These are phyloP conservation scores for Leuctra nigra DNA, from an alignment of 2,888 invertebrate species.

Conservation along the genomic window DNA sequence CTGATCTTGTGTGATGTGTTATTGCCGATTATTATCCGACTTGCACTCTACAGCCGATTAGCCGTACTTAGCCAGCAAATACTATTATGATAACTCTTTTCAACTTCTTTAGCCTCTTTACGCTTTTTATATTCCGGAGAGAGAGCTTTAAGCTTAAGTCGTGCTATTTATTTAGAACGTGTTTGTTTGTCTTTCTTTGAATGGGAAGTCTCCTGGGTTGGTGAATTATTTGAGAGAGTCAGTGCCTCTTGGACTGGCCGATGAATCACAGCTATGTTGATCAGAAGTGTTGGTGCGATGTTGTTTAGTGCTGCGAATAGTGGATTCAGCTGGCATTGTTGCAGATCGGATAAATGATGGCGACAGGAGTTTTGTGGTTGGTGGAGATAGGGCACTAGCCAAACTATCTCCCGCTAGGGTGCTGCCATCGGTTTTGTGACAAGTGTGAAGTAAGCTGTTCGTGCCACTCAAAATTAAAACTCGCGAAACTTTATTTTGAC, in stretches of 20 bases:
- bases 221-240: constrained; percentile 11
- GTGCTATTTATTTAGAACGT: constrained; percentile 15
- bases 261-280: not conserved
- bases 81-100: constrained; percentile 28
- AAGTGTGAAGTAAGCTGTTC: too few species aligned
- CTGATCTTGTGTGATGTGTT: constrained; percentile 30
- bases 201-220: constrained; percentile 5
- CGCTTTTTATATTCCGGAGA: constrained; percentile 19
- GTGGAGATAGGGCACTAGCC: too few species aligned
- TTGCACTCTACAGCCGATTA: constrained; percentile 18
- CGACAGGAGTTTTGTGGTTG: constrained; percentile 13
- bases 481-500: too few species aligned
- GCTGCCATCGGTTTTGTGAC: too few species aligned
- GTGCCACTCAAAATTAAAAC: too few species aligned
- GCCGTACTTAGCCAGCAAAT: constrained; percentile 26
- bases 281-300: not conserved
- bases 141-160: too few species aligned
- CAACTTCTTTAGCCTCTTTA: constrained; percentile 25
- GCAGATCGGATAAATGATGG: constrained; percentile 5
- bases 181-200: constrained; percentile 18
- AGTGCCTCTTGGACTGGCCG: not conserved
- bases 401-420: too few species aligned
- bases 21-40: constrained; percentile 29
- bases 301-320: not conserved
- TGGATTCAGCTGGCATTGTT: not conserved